Percentiles rank a stretch among this genome's conserved stretches.
These are phyloP conservation scores for Artibeus lituratus DNA, from an alignment of 2,797 vertebrate genomes.

Conservation along the genomic window DNA sequence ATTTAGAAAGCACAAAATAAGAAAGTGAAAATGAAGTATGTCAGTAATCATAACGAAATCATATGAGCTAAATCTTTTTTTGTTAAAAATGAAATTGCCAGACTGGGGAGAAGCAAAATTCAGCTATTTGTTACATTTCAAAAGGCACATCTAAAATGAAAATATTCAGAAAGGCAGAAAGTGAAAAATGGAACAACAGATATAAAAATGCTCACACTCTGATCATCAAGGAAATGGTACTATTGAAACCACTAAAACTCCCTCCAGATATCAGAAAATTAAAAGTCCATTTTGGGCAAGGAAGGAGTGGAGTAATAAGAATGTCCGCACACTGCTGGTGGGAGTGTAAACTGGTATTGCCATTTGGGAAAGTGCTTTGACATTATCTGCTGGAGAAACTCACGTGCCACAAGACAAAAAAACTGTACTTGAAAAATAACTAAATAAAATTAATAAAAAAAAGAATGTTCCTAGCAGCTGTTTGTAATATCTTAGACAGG, in stretches of 20 bases:
- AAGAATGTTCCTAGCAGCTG: neutral
- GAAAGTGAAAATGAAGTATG: neutral
- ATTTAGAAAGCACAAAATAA: slow-evolving; percentile 26
- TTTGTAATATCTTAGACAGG: neutral
- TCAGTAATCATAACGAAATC: neutral
- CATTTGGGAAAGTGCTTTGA: neutral
- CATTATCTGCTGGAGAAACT: neutral
- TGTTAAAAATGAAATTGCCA: slow-evolving; percentile 7
- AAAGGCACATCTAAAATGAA: neutral
- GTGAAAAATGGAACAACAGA: neutral
- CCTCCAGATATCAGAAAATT: neutral
- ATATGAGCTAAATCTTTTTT: neutral
- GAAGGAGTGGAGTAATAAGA: neutral
- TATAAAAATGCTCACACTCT: neutral
- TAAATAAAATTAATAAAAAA: too few species aligned
- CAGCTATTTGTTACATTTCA: neutral
- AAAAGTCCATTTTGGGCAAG: neutral
- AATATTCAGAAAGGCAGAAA: neutral
- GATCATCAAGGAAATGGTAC: neutral
- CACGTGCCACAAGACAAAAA: neutral
- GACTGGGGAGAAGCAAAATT: neutral
- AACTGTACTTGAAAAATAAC: too few species aligned
- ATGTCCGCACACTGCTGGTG: neutral
- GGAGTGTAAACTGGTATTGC: neutral
- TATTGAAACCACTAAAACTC: neutral